Conservation (phyloP, 2,797 vertebrate genomes). For the Acomys russatus region DNA sequence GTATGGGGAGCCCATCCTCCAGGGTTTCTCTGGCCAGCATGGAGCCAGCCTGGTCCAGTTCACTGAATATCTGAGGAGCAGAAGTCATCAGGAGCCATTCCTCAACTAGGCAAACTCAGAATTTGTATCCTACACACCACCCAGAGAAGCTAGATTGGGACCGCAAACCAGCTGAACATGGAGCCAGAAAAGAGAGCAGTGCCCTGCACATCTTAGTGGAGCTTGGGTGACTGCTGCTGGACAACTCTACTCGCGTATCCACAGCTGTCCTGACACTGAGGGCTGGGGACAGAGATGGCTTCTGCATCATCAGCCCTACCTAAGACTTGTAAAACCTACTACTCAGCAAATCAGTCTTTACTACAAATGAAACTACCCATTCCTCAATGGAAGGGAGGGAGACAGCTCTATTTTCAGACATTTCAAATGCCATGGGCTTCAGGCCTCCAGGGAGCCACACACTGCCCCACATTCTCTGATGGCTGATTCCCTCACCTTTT, state of each 20-base stretch:
- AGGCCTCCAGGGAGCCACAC: background rate
- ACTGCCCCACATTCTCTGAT: background rate
- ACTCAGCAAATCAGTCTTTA: background rate
- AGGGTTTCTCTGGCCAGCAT: constrained; percentile 90
- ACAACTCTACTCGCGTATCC: background rate
- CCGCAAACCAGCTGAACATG: background rate
- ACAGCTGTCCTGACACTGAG: background rate
- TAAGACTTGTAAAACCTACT: background rate
- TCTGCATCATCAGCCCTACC: background rate
- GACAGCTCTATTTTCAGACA: background rate
- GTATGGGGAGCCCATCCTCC: constrained; percentile 90
- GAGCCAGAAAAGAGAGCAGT: background rate
- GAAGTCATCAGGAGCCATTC: constrained; percentile 18
- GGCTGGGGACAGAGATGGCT: background rate
- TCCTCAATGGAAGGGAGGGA: constrained; percentile 15
- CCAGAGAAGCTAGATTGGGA: background rate
- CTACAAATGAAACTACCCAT: background rate
- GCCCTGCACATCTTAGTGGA: background rate
- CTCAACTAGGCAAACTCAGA: background rate
- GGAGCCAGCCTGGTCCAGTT: constrained; percentile 94
- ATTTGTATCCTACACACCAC: background rate
- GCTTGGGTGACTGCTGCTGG: background rate
- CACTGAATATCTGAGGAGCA: constrained; percentile 93
- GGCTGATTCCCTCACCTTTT: background rate
- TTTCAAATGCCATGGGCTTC: background rate